Evolutionary conservation across 2,113 vertebrate genomes (phyloP).

Genomic region (Ptyas mucosa): DNA sequence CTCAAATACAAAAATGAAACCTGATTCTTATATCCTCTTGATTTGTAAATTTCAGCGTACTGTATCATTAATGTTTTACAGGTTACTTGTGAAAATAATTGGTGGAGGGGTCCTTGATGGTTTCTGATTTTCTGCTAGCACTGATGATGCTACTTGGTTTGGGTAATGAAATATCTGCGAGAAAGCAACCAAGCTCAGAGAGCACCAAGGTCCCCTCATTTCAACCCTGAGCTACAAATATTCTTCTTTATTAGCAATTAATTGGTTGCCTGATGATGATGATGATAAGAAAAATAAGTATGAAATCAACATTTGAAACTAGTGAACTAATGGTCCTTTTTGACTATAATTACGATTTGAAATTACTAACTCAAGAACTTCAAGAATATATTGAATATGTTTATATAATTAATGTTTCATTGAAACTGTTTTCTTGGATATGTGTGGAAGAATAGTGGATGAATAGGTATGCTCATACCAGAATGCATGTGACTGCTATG

Average conservation of each 20-base stretch:
- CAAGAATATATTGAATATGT: not conserved
- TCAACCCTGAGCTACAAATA: not conserved
- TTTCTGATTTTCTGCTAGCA: not conserved
- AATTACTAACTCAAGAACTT: not conserved
- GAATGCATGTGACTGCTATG: not conserved
- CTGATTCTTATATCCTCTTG: not conserved
- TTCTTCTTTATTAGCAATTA: not conserved
- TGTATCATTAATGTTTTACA: not conserved
- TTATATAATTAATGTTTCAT: not conserved
- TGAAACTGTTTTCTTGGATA: not conserved
- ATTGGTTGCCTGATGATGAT: not conserved
- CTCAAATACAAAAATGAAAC: not conserved
- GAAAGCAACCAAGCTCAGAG: not conserved
- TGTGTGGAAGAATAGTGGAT: not conserved
- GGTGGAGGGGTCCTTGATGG: not conserved
- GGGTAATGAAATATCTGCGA: not conserved
- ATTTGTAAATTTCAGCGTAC: not conserved
- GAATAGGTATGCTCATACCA: not conserved
- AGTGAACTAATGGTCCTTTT: not conserved
- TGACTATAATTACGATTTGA: not conserved
- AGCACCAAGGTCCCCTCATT: not conserved
- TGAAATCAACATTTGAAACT: not conserved
- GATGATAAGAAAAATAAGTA: not conserved
- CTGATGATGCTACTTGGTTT: not conserved
- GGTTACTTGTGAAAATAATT: not conserved